Conservation (phyloP, 1,140 invertebrate species). For the Papilio machaon region DNA sequence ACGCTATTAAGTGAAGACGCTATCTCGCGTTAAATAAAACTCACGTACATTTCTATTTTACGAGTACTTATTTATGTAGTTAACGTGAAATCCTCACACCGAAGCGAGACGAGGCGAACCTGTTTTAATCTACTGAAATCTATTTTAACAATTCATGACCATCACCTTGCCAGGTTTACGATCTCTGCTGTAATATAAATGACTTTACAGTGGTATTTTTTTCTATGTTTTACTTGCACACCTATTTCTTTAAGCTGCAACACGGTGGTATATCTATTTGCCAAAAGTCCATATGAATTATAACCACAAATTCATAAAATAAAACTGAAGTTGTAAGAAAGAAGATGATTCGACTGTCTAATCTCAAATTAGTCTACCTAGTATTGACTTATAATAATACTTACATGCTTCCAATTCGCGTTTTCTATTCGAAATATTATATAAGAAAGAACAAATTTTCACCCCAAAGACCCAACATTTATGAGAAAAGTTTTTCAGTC, state of each 20-base stretch:
- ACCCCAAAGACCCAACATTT: background rate
- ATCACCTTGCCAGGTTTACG: conserved; percentile 12
- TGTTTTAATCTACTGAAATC: conserved; percentile 21
- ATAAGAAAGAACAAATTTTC: background rate
- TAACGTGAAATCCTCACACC: conserved; percentile 1
- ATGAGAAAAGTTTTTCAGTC: conserved; percentile 6
- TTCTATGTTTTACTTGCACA: background rate
- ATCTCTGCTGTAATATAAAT: background rate
- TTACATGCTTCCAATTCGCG: background rate
- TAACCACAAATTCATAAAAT: background rate
- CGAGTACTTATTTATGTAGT: conserved; percentile 24
- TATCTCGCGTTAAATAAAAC: background rate
- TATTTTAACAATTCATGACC: conserved; percentile 25
- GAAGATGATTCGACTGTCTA: background rate
- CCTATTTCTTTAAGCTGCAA: background rate
- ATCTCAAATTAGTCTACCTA: background rate
- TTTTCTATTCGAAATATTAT: background rate
- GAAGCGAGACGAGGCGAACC: background rate
- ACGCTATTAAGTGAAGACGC: background rate
- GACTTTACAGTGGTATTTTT: background rate
- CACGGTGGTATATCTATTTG: background rate
- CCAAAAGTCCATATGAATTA: too few relatives aligned
- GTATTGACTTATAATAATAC: background rate
- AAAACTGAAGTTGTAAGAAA: background rate
- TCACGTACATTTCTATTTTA: conserved; percentile 16